These are phyloP conservation scores for Aquatica leii DNA, from an alignment of 2,888 invertebrate species.

Conservation along the genomic window DNA sequence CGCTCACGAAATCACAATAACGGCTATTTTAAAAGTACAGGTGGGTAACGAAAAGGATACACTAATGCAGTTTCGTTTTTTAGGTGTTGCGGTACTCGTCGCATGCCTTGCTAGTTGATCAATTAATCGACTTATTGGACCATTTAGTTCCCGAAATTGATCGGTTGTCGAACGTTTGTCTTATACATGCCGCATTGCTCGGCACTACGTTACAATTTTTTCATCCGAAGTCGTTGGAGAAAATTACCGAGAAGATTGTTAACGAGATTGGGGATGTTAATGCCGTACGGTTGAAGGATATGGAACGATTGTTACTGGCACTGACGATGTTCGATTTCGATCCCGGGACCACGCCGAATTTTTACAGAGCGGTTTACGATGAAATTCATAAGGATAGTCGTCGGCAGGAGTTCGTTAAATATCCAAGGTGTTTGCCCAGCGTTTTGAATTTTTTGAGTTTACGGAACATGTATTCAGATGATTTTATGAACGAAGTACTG, in stretches of 20 bases:
- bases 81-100: constrained; percentile 68
- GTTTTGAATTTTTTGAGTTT: constrained; percentile 70
- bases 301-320: constrained; percentile 73
- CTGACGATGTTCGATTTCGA: constrained; percentile 69
- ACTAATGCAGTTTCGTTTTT: too few species aligned
- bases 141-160: constrained; percentile 65
- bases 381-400: constrained; percentile 66
- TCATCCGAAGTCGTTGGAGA: constrained; percentile 60
- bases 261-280: constrained; percentile 57
- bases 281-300: constrained; percentile 69
- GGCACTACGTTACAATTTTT: constrained; percentile 65
- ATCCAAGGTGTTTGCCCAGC: constrained; percentile 69
- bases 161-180: constrained; percentile 67
- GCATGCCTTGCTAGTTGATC: constrained; percentile 57
- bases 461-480: constrained; percentile 65
- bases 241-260: constrained; percentile 65
- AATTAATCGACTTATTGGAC: constrained; percentile 65
- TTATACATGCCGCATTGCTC: constrained; percentile 72
- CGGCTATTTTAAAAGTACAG: constrained; percentile 69
- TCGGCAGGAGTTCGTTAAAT: constrained; percentile 64
- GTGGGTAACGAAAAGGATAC: too few species aligned
- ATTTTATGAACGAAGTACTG: constrained; percentile 68
- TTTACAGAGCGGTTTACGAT: constrained; percentile 59
- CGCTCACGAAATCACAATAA: constrained; percentile 71
- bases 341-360: constrained; percentile 62